Base-by-base conservation (phyloP, 2,113 vertebrate genomes). In the Entosphenus tridentatus region DNA sequence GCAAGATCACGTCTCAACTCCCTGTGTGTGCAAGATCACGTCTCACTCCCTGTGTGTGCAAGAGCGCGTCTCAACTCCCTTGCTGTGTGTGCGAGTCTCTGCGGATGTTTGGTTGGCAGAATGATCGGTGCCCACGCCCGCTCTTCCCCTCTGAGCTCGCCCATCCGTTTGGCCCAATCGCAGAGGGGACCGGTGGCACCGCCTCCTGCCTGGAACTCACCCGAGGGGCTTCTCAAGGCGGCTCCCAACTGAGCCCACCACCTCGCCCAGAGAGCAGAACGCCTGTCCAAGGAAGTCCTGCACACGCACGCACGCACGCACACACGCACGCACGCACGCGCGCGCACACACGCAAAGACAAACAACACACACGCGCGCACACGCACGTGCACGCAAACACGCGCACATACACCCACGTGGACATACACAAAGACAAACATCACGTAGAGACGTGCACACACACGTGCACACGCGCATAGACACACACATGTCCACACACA, bases 251-350 rank as follows among this genome's bases (percentile, higher is more conserved):
- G 91, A 95, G 68, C 93, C 91, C 69, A 97, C 91, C 75, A 95
- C 84, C 78, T 97, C 93, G 73, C 93, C 93, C 56, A 97, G 77
- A 2, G 93, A 90, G 76, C 86, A 95, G 74, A 81, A 79, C 67
- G 87, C 89, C 75, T 96, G 91, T 73, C 93, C 93, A 78, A 97
- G 81, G 76, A 97, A 96, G 75, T 97, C 93, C 93, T 97, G 62
- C 21, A 11, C 10, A 11, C 21, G 62, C 10, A 65, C 10, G 21
- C 62, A 9, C 62, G 21, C 62, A 65, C 2, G 18, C 59, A 10
- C 59, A 65, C 59, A 65, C 59, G 18, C 58, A 62, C 58, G 16
- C 2, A 62, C 58, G 2, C 58, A 62, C 58, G 16, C 58, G 16
- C 58, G 4, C 58, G 17, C 59, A 2, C 59, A 65, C 59, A 65